Evolutionary conservation across 2,113 vertebrate species (phyloP), one percentile per base, ranked within the genome.

Genomic region (Galemys pyrenaicus): DNA sequence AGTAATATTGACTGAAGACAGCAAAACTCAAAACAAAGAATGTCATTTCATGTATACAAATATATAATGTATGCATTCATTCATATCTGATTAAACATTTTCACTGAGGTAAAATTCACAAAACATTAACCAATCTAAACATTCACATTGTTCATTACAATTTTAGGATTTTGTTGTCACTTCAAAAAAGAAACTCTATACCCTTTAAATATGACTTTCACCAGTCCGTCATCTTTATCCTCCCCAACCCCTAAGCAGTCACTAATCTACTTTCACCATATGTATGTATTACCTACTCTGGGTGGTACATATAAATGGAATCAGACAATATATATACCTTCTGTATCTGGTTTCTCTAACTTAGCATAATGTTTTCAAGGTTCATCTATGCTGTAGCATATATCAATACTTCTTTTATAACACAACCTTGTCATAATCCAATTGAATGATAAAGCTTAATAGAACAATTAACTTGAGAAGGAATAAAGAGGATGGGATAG

Each of bases 401-500:
- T 49, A 49, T 49, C 11, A 49, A 80, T 41, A 93, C 8, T 17
- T 86, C 16, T 30, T 51, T 70, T 54, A 79, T 4, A 64, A 9
- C 22, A 86, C 15, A 70, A 51, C 22, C 56, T 62, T 62, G 26
- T 58, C 74, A 74, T 58, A 58, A 91, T n/a, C 20, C 28, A 91
- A 75, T 15, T 58, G 22, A 74, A 91, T 87, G 20, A 88, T 49
- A 94, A 91, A 30, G 80, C 81, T 74, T 74, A 73, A 87, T 37
- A 80, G 2, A 44, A 41, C 77, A 41, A 32, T 87, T 91, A 81
- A 94, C 15, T 54, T 37, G 65, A 81, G 3, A 44, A 44, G 9
- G 19, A 91, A 9, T 32, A 87, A 83, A 26, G 10, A 77, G 71
- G 1, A 73, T 9, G 5, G 37, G 17, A 81, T 2, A 73, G 26